phyloP scores from a whole-genome alignment of 1,140 invertebrate species.

The Cyphomyrmex costatus region DNA sequence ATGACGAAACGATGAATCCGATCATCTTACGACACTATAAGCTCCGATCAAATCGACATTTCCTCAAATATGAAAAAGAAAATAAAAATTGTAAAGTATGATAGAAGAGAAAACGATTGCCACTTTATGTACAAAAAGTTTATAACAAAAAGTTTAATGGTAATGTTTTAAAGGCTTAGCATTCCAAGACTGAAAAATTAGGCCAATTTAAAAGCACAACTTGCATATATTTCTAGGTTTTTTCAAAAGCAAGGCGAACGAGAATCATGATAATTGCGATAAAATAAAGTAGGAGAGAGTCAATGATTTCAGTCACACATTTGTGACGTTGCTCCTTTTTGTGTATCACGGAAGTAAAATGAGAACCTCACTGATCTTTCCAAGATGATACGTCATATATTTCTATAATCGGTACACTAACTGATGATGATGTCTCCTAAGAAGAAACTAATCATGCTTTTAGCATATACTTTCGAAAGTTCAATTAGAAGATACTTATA shows the following conservation, averaged over 20 bases:
- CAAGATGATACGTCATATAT: conserved; percentile 32
- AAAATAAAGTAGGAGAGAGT: neutral
- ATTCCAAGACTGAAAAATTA: neutral
- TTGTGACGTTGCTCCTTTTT: conserved; percentile 13
- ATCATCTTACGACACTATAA: neutral
- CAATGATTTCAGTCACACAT: neutral
- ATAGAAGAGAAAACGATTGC: neutral
- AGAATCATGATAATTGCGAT: neutral
- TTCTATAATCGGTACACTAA: neutral
- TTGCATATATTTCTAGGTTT: neutral
- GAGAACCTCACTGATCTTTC: conserved; percentile 11
- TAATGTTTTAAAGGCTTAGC: neutral
- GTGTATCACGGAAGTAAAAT: conserved; percentile 9
- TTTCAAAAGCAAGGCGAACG: neutral
- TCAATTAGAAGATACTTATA: conserved; percentile 25
- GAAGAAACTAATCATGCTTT: conserved; percentile 35
- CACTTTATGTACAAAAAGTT: neutral
- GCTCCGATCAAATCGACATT: neutral
- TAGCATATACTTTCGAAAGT: conserved; percentile 46
- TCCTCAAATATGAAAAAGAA: neutral
- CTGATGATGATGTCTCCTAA: conserved; percentile 18
- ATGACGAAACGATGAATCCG: conserved; percentile 2
- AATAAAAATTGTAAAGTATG: neutral
- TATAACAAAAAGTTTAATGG: neutral
- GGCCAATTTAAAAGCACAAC: neutral